Evolutionary conservation across 2,113 vertebrate species (phyloP).

Genomic region (Xiphorhynchus elegans): DNA sequence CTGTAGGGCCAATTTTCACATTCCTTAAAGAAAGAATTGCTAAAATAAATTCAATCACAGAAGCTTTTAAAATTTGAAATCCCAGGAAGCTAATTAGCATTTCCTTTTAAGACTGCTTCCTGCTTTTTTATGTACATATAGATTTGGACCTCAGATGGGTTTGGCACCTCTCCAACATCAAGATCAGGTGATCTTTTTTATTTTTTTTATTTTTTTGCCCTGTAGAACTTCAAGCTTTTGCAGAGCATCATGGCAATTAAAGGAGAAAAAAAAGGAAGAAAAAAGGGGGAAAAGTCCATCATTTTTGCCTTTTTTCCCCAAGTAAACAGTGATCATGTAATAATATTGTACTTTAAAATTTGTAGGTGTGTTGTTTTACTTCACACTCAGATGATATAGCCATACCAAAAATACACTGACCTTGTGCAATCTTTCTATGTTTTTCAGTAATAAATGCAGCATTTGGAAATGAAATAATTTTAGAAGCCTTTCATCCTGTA

Average conservation of each 20-base stretch:
- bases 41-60: constrained; percentile 70
- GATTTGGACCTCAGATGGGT: constrained; percentile 67
- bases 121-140: constrained; percentile 70
- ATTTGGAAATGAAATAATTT: background rate
- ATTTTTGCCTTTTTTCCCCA: accelerated
- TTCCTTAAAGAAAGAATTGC: constrained; percentile 71
- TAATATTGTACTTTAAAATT: background rate
- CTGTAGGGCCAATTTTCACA: constrained; percentile 65
- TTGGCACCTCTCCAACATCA: constrained; percentile 62
- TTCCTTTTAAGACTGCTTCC: constrained; percentile 78
- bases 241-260: background rate
- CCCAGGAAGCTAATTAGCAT: constrained; percentile 76
- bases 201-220: background rate
- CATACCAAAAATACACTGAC: background rate
- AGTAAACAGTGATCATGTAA: background rate
- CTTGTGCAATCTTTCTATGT: background rate
- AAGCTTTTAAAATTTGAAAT: constrained; percentile 79
- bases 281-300: background rate
- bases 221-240: background rate
- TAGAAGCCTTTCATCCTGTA: background rate
- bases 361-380: background rate
- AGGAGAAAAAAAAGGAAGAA: background rate
- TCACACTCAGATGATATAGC: background rate
- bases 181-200: constrained; percentile 40
- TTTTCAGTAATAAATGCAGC: background rate